Evolutionary conservation across 1,140 invertebrate species (phyloP), one percentile per base, ranked within the genome.

Genomic region (Dreissena polymorpha): DNA sequence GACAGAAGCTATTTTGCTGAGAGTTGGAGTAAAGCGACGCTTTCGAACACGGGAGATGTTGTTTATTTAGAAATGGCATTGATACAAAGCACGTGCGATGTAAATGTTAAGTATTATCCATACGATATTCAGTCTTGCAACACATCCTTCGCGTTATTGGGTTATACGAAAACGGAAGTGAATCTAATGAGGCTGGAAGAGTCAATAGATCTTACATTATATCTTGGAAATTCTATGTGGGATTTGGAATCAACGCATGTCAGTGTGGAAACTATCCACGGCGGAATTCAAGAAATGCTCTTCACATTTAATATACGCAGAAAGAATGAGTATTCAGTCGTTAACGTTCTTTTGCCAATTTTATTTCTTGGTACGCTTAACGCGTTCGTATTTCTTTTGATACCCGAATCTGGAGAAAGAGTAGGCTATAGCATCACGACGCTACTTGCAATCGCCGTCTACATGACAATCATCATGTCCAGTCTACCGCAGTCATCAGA

Each of bases 11-110:
- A 51, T 10, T 57, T 83, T 10, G 85, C 76, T 16, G 64, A 65
- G 10, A 51, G 29, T 14, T 74, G 63, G 64, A 51, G 74, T 29
- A 50, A 72, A 25, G 69, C 79, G n/a, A 25, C 39, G 7, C n/a
- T 83, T 57, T 18, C 53, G 27, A 10, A 16, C 8, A 29, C 27
- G n/a, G 55, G 79, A 60, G 18, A 16, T 21, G 21, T 68, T 7
- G 7, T 8, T 2, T 86, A 78, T 78, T 18, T 55, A 3, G 70
- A 67, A 5, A 70, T n/a, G 25, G 63, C 65, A 27, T 27, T 99
- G 91, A 99, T 99, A 92, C 95, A 99, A 95, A 98, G 97, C 92
- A 99, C 97, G 21, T 21, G 63, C 16, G 39, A 39, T 39, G 39
- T 39, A 5, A 39, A 39, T 39, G 39, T 39, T 39, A 39, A 39